These are phyloP conservation scores for Cecropterus lyciades DNA, from an alignment of 1,140 invertebrate genomes.

Conservation along the genomic window DNA sequence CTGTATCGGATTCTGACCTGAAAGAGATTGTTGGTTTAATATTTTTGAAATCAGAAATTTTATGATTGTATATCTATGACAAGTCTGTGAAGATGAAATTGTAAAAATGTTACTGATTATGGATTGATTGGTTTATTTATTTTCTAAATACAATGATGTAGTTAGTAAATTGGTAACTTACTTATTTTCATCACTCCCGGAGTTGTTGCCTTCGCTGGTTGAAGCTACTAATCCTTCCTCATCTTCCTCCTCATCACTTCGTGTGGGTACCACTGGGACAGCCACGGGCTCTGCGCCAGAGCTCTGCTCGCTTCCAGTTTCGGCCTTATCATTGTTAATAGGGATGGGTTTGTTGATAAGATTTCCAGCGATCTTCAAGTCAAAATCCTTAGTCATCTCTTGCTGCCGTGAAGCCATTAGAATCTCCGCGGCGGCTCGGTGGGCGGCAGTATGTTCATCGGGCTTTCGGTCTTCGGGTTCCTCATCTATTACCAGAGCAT, in stretches of 20 bases:
- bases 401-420: conserved; percentile 77
- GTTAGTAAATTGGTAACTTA: conserved; percentile 62
- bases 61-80: too few species aligned
- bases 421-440: conserved; percentile 83
- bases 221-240: conserved; percentile 90
- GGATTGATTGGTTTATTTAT: too few species aligned
- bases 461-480: conserved; percentile 68
- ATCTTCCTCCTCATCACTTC: conserved; percentile 86
- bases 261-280: conserved; percentile 70
- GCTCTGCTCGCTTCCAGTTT: conserved; percentile 60
- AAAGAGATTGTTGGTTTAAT: conserved; percentile 39
- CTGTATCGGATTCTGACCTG: conserved; percentile 86
- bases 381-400: conserved; percentile 78
- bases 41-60: too few species aligned
- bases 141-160: too few species aligned
- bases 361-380: conserved; percentile 81
- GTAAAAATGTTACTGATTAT: too few species aligned
- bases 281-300: conserved; percentile 48
- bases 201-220: conserved; percentile 91
- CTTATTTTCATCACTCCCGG: conserved; percentile 92
- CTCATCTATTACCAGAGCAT: conserved; percentile 89
- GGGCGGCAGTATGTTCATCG: conserved; percentile 81
- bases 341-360: conserved; percentile 83
- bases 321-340: conserved; percentile 91
- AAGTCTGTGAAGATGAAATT: too few species aligned